phyloP scores from a whole-genome alignment of 2,797 vertebrate species.

The Eulemur rubriventer region DNA sequence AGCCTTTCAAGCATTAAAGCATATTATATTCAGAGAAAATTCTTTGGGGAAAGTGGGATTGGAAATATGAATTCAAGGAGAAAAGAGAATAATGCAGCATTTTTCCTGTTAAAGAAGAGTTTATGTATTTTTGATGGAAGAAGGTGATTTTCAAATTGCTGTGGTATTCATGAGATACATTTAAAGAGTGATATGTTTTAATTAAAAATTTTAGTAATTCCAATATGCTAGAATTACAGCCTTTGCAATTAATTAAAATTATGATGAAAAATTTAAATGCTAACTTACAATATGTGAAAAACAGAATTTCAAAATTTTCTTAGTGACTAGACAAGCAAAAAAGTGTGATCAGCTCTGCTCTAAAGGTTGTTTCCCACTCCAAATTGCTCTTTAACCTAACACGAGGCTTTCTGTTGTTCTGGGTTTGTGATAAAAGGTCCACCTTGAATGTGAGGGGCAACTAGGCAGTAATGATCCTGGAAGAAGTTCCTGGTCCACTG shows the following conservation, averaged over 20 bases:
- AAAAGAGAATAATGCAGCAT: neutral
- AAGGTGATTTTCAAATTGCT: constrained; percentile 32
- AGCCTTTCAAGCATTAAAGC: constrained; percentile 26
- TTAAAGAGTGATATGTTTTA: neutral
- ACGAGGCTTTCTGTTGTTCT: neutral
- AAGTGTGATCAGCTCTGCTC: neutral
- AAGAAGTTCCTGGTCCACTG: neutral
- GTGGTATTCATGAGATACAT: neutral
- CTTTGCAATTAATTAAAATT: constrained; percentile 30
- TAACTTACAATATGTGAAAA: constrained; percentile 19
- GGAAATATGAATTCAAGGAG: constrained; percentile 12
- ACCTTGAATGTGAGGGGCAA: neutral
- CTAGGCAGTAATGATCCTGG: neutral
- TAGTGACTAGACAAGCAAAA: neutral
- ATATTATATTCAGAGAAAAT: constrained; percentile 8
- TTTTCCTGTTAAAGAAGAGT: neutral
- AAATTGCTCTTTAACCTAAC: neutral
- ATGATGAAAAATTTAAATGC: constrained; percentile 13
- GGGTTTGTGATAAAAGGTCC: neutral
- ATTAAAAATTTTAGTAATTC: neutral
- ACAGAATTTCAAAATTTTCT: neutral
- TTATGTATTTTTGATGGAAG: neutral
- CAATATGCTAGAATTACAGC: neutral
- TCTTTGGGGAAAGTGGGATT: neutral
- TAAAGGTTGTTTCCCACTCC: neutral